A percentile compares a stretch with the other conserved stretches of the same genome.
phyloP scores from a whole-genome alignment of 2,113 vertebrate species.

The Mastomys coucha region DNA sequence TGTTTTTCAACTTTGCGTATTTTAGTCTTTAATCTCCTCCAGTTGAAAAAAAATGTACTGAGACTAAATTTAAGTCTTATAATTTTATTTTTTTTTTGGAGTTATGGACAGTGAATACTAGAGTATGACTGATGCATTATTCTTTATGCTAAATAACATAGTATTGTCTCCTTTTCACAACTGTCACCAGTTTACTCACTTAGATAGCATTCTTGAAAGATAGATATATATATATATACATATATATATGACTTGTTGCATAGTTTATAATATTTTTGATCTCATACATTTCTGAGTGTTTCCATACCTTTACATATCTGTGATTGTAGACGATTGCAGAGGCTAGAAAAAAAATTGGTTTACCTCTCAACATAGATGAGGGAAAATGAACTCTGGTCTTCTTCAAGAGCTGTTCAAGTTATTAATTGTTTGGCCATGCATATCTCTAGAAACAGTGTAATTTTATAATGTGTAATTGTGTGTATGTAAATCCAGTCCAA shows the following conservation, averaged over 20 bases:
- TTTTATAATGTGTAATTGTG: neutral
- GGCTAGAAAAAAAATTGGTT: neutral
- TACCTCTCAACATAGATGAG: neutral
- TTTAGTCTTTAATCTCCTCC: neutral
- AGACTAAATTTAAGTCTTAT: neutral
- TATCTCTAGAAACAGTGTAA: neutral
- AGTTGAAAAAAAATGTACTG: neutral
- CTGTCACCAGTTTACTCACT: neutral
- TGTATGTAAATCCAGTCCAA: neutral
- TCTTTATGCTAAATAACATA: neutral
- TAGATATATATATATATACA: neutral
- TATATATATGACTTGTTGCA: too few species aligned
- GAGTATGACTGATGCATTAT: neutral
- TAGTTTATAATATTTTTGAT: neutral
- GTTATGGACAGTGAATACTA: neutral
- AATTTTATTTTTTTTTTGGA: slow-evolving; percentile 22
- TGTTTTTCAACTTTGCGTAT: neutral
- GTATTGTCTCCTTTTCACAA: neutral
- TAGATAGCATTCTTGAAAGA: neutral
- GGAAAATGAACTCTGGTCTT: neutral
- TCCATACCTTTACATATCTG: neutral
- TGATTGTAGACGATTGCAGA: neutral
- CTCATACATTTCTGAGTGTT: neutral
- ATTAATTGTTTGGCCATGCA: neutral
- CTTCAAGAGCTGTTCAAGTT: neutral